Conservation (phyloP, 1,140 invertebrate species). For the Wiebesia pumilae region DNA sequence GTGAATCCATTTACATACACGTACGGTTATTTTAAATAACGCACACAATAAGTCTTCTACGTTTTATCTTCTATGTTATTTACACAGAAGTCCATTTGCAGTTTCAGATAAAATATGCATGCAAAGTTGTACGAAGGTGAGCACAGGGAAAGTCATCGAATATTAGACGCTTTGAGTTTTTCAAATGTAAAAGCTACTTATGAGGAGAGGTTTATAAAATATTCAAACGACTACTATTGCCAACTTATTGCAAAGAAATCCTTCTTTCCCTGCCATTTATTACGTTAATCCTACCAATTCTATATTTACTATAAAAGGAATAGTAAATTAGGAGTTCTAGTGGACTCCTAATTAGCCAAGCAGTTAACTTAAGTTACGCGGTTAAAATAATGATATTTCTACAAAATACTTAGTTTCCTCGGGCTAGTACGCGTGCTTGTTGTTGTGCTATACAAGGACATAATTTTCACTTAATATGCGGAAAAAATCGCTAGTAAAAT, state of each 20-base stretch:
- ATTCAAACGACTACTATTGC: neutral
- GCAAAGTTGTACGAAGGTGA: neutral
- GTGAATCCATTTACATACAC: neutral
- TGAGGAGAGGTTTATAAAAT: neutral
- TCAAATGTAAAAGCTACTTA: neutral
- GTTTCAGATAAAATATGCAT: constrained; percentile 27
- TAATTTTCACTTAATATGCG: constrained; percentile 15
- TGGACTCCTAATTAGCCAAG: neutral
- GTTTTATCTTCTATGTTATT: constrained; percentile 23
- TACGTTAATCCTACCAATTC: neutral
- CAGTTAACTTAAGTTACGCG: neutral
- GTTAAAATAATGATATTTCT: neutral
- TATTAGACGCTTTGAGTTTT: neutral
- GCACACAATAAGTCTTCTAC: constrained; percentile 21
- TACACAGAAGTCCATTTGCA: constrained; percentile 20
- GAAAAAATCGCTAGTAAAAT: neutral
- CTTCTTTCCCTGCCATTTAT: neutral
- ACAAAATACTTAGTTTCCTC: neutral
- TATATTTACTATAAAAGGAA: neutral
- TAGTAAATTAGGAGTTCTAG: neutral
- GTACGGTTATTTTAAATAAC: constrained; percentile 9
- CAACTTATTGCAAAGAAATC: neutral
- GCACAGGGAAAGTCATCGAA: neutral
- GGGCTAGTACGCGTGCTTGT: neutral
- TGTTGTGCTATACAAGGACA: neutral